Percentiles rank a stretch among this genome's conserved stretches.
Conservation (phyloP, 2,888 invertebrate species). For the Zhuqinia jingwanae region DNA sequence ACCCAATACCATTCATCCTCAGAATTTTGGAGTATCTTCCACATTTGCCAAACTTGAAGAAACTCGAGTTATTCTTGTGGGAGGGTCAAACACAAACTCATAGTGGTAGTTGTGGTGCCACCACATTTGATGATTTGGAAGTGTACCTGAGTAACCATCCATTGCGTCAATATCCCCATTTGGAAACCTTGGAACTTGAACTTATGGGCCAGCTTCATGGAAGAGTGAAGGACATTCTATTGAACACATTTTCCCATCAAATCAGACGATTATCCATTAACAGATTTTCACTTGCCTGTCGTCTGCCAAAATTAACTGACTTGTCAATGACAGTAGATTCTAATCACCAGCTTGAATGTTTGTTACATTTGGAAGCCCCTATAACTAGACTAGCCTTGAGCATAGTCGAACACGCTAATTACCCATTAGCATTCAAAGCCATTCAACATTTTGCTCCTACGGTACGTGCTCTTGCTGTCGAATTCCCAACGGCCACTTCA, state of each 20-base stretch:
- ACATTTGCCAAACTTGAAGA: slow-evolving; percentile 11
- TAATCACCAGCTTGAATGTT: slow-evolving; percentile 29
- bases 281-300: not conserved
- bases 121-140: not conserved
- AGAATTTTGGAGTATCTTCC: slow-evolving; percentile 22
- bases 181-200: slow-evolving; percentile 23
- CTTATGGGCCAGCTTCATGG: slow-evolving; percentile 29
- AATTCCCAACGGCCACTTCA: slow-evolving; percentile 31
- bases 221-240: not conserved
- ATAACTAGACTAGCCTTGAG: slow-evolving; percentile 9
- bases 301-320: not conserved
- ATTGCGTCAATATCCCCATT: not conserved
- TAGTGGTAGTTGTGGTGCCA: not conserved
- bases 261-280: not conserved
- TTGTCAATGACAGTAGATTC: slow-evolving; percentile 2
- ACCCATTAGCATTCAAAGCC: slow-evolving; percentile 11
- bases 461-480: not conserved
- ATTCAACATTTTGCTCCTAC: slow-evolving; percentile 19
- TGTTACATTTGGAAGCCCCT: not conserved
- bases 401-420: slow-evolving; percentile 15
- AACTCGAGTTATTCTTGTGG: slow-evolving; percentile 26
- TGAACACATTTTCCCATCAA: not conserved
- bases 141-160: not conserved
- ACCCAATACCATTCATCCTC: slow-evolving; percentile 8
- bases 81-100: not conserved